phyloP scores from a whole-genome alignment of 2,797 vertebrate species.

The Oreochromis mossambicus region DNA sequence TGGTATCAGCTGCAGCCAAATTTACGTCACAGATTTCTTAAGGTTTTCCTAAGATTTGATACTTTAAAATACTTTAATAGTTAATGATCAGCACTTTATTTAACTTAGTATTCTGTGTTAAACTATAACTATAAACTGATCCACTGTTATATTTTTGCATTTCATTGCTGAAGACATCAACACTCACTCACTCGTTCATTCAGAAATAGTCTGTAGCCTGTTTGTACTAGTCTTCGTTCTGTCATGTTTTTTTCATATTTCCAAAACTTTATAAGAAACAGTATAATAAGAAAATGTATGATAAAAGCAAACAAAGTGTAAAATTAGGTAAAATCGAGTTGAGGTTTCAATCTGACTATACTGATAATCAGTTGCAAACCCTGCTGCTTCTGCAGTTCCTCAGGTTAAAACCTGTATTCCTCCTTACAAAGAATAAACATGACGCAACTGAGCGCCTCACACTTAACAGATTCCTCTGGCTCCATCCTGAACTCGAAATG shows the following conservation, averaged over 20 bases:
- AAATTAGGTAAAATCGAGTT: not conserved
- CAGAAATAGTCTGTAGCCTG: not conserved
- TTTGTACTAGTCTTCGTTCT: not conserved
- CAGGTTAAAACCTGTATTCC: conserved; percentile 1
- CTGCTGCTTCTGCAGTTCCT: conserved; percentile 14
- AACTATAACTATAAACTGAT: not conserved
- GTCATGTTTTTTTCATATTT: not conserved
- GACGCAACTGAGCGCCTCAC: not conserved
- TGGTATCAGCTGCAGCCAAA: not conserved
- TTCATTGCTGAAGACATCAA: not conserved
- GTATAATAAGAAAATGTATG: not conserved
- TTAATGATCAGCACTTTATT: not conserved
- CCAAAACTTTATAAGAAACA: not conserved
- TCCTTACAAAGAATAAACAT: conserved; percentile 3
- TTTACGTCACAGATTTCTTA: not conserved
- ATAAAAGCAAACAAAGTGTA: not conserved
- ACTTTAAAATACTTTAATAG: not conserved
- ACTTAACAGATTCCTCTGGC: conserved; percentile 42
- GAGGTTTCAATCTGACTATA: not conserved
- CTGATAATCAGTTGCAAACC: conserved; percentile 31
- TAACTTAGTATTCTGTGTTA: not conserved
- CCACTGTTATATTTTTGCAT: not conserved
- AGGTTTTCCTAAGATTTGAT: not conserved
- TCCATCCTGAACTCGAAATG: conserved; percentile 30
- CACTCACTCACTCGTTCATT: not conserved